phyloP scores from a whole-genome alignment of 2,888 invertebrate species.

The Chymomyza procnemis region DNA sequence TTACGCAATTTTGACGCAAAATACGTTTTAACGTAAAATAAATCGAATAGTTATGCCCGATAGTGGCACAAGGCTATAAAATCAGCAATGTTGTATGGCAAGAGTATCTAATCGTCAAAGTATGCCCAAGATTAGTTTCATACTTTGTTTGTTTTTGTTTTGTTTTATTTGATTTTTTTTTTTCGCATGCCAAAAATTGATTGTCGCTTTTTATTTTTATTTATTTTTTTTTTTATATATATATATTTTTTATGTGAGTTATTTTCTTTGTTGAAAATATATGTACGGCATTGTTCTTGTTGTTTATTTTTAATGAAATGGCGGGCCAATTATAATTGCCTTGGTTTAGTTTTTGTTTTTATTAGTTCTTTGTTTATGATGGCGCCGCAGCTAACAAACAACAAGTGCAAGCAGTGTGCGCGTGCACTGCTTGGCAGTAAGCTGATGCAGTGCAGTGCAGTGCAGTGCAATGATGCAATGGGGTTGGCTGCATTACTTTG shows the following conservation, averaged over 20 bases:
- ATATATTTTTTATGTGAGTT: constrained; percentile 15
- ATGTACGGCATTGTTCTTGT: constrained; percentile 11
- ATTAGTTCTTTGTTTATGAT: too few relatives aligned
- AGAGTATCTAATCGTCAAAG: not conserved
- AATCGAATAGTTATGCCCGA: too few relatives aligned
- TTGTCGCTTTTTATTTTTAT: not conserved
- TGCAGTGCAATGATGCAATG: not conserved
- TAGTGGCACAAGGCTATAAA: too few relatives aligned
- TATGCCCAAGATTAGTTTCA: not conserved
- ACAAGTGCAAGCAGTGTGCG: too few relatives aligned
- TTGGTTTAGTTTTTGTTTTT: too few relatives aligned
- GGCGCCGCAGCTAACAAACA: too few relatives aligned
- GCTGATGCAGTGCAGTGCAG: not conserved
- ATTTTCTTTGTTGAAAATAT: not conserved
- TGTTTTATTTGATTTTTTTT: too few relatives aligned
- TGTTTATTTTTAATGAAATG: constrained; percentile 21
- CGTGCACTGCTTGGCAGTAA: too few relatives aligned
- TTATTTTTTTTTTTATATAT: not conserved
- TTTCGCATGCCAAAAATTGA: not conserved
- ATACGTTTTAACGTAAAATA: too few relatives aligned
- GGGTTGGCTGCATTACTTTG: not conserved
- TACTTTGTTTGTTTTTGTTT: not conserved
- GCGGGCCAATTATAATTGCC: constrained; percentile 5
- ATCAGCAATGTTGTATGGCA: not conserved
- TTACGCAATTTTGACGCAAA: too few relatives aligned